These are phyloP conservation scores for Aricia artaxerxes DNA, from an alignment of 2,888 invertebrate species.

Conservation along the genomic window DNA sequence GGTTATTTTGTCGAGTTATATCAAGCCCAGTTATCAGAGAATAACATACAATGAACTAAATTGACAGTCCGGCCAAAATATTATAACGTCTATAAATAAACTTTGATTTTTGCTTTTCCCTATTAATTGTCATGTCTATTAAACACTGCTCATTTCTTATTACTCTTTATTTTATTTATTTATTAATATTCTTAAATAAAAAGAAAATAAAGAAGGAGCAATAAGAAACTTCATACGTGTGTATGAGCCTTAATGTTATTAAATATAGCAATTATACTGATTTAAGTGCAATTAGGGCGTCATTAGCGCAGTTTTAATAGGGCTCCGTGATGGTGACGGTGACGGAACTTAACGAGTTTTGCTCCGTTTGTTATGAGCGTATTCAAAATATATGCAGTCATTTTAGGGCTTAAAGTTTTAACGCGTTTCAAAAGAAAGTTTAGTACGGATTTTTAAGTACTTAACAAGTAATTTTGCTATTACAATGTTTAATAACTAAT, in stretches of 20 bases:
- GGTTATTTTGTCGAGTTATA: no score
- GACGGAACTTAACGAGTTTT: neutral
- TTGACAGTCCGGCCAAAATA: no score
- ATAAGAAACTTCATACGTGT: neutral
- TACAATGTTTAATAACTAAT: neutral
- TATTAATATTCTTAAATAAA: no score
- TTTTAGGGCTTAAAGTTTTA: neutral
- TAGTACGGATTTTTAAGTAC: neutral
- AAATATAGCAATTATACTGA: slow-evolving; percentile 5
- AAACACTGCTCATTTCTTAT: neutral
- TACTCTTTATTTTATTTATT: neutral
- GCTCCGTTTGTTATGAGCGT: neutral
- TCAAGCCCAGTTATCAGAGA: no score
- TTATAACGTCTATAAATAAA: no score
- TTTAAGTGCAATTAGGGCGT: slow-evolving; percentile 4
- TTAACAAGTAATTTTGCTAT: neutral
- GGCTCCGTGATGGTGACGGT: neutral
- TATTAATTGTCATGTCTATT: neutral
- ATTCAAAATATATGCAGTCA: neutral
- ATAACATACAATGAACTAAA: no score
- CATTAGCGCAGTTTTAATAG: slow-evolving; percentile 21
- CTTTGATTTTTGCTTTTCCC: no score
- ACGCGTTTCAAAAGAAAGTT: neutral
- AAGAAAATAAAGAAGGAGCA: no score
- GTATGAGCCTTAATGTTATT: neutral